phyloP scores from a whole-genome alignment of 2,113 vertebrate species.

The Microcebus ravelobensis region DNA sequence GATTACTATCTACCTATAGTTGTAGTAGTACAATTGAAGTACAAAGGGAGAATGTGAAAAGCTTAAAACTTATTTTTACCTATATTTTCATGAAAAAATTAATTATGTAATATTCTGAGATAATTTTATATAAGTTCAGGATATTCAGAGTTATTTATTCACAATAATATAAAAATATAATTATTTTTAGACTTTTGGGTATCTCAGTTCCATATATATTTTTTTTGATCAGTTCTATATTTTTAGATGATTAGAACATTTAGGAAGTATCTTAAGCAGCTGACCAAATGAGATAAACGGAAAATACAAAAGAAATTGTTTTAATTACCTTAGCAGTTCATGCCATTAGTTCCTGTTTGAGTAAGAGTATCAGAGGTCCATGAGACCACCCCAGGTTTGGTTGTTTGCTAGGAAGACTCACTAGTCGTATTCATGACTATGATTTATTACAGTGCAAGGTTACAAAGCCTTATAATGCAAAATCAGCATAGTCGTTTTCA shows the following conservation, averaged over 20 bases:
- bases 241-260: slow-evolving; percentile 3
- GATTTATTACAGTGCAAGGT: not conserved
- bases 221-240: not conserved
- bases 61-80: not conserved
- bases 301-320: slow-evolving; percentile 23
- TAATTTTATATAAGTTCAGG: slow-evolving; percentile 1
- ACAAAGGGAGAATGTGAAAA: not conserved
- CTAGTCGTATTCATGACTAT: not conserved
- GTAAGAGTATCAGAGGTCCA: not conserved
- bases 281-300: slow-evolving; percentile 27
- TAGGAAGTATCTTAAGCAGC: slow-evolving; percentile 23
- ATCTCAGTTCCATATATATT: not conserved
- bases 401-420: not conserved
- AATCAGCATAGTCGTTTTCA: not conserved
- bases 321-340: slow-evolving; percentile 1
- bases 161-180: slow-evolving; percentile 14
- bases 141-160: not conserved
- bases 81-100: not conserved
- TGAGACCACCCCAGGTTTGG: not conserved
- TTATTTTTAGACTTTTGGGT: not conserved
- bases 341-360: not conserved
- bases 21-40: not conserved
- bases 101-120: not conserved
- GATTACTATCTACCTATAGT: not conserved
- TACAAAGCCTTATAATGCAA: too few species aligned